Percentiles rank a stretch among this genome's conserved stretches.
Evolutionary conservation across 2,113 vertebrate species (phyloP).

Genomic region (Strix aluco): DNA sequence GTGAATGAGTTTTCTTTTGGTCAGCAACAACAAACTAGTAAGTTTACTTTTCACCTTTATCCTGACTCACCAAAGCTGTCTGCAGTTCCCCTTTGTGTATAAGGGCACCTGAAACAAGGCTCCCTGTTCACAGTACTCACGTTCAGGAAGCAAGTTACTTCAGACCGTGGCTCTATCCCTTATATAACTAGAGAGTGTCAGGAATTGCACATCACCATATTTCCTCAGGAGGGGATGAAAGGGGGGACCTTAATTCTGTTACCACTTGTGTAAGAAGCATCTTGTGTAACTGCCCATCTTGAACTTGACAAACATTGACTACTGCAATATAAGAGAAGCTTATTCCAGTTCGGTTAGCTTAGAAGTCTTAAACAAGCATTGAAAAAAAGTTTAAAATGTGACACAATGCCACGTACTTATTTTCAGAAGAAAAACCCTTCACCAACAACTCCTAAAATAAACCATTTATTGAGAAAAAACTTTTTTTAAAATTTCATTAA

Average conservation of each 20-base stretch:
- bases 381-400: not conserved
- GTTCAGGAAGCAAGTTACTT: not conserved
- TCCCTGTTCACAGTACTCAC: not conserved
- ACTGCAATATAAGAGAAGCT: not conserved
- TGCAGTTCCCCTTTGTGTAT: not conserved
- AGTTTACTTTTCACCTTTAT: not conserved
- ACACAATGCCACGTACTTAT: not conserved
- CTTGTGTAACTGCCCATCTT: not conserved
- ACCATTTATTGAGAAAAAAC: conserved; percentile 86
- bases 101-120: not conserved
- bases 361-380: not conserved
- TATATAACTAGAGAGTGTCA: not conserved
- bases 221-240: not conserved
- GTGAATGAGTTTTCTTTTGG: not conserved
- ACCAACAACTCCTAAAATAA: conserved; percentile 82
- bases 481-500: conserved; percentile 70
- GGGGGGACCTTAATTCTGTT: not conserved
- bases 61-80: not conserved
- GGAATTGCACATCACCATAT: not conserved
- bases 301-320: not conserved
- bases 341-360: not conserved
- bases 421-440: not conserved
- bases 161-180: not conserved
- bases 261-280: not conserved
- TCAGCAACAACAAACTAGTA: not conserved